phyloP scores from a whole-genome alignment of 1,140 invertebrate genomes.

The Vanessa tameamea region DNA sequence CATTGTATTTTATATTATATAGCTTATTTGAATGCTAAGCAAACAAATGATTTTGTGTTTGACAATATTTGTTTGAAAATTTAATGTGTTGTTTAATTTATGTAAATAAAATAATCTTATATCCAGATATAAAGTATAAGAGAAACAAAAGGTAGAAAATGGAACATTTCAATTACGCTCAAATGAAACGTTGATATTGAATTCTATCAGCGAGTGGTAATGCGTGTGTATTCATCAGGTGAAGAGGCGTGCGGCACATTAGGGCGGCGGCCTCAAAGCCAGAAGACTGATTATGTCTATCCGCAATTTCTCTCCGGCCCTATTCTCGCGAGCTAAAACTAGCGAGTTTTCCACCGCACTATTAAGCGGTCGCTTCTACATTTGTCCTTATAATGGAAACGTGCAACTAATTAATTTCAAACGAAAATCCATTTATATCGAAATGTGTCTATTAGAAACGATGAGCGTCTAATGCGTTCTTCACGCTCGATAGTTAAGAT shows the following conservation, averaged over 20 bases:
- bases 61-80: too few species aligned
- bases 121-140: not conserved
- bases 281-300: slow-evolving; percentile 81
- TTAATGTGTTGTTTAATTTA: not conserved
- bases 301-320: slow-evolving; percentile 78
- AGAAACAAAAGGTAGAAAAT: slow-evolving; percentile 36
- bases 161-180: slow-evolving; percentile 61
- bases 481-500: slow-evolving; percentile 35
- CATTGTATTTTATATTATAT: too few species aligned
- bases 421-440: slow-evolving; percentile 78
- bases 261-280: slow-evolving; percentile 76
- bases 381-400: slow-evolving; percentile 81
- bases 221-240: slow-evolving; percentile 74
- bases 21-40: too few species aligned
- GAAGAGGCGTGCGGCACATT: slow-evolving; percentile 73
- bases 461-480: slow-evolving; percentile 47
- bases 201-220: slow-evolving; percentile 67
- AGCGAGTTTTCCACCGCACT: slow-evolving; percentile 79
- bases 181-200: slow-evolving; percentile 74
- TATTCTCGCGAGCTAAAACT: slow-evolving; percentile 80
- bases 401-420: slow-evolving; percentile 80
- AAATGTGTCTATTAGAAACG: slow-evolving; percentile 78
- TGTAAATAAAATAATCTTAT: not conserved
- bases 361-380: slow-evolving; percentile 80
- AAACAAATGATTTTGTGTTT: too few species aligned